phyloP scores from a whole-genome alignment of 2,113 vertebrate species.

The Otolemur garnettii region DNA sequence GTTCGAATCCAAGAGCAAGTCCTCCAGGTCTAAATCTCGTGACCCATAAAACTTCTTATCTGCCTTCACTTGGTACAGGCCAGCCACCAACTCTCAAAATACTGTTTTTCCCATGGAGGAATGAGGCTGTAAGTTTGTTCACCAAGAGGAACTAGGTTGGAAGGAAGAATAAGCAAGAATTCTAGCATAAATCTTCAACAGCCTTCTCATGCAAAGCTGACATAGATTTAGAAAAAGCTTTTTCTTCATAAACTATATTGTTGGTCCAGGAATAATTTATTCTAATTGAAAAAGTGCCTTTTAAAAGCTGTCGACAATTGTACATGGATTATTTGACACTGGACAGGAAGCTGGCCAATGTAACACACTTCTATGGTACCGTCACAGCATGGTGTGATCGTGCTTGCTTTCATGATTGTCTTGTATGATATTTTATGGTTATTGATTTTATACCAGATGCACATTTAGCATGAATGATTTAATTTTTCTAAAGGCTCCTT shows the following conservation, averaged over 20 bases:
- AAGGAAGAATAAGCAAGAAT: constrained; percentile 68
- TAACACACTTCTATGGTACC: not conserved
- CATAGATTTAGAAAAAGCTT: constrained; percentile 59
- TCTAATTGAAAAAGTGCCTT: constrained; percentile 54
- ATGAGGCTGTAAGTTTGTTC: not conserved
- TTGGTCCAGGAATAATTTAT: constrained; percentile 49
- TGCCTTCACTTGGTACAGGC: constrained; percentile 42
- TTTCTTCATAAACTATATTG: constrained; percentile 54
- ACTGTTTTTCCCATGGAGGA: constrained; percentile 37
- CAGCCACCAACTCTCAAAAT: constrained; percentile 34
- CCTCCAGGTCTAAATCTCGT: constrained; percentile 61
- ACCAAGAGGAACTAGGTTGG: constrained; percentile 38
- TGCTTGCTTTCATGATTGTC: constrained; percentile 41
- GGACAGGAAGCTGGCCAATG: not conserved
- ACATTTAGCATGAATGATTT: constrained; percentile 15
- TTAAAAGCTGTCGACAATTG: constrained; percentile 51
- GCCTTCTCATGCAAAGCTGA: constrained; percentile 39
- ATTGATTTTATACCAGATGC: constrained; percentile 45
- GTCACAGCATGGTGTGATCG: not conserved
- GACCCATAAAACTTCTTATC: constrained; percentile 74
- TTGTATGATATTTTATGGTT: constrained; percentile 10
- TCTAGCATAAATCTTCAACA: not conserved
- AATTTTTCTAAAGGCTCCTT: constrained; percentile 46
- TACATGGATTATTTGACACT: constrained; percentile 17
- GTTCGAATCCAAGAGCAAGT: constrained; percentile 72